Evolutionary conservation across 2,797 vertebrate genomes (phyloP).

Genomic region (Clamator glandarius): DNA sequence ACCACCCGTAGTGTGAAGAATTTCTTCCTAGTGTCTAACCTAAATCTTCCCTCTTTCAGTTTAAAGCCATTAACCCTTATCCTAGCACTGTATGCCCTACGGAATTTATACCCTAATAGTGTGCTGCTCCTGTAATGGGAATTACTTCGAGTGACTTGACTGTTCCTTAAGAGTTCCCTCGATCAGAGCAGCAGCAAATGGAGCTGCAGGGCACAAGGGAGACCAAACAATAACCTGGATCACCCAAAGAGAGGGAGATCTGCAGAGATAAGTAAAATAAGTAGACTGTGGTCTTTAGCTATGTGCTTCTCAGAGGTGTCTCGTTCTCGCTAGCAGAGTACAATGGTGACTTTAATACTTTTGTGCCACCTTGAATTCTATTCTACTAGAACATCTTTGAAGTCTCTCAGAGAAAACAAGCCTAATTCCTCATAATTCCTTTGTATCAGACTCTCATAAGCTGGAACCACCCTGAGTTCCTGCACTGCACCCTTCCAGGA

Average conservation of each 20-base stretch:
- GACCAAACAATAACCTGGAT: background rate
- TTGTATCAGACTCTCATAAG: constrained; percentile 9
- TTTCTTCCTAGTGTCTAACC: no score
- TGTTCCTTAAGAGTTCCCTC: background rate
- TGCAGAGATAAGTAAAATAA: background rate
- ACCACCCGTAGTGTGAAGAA: no score
- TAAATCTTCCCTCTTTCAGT: no score
- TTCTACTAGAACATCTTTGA: constrained; percentile 42
- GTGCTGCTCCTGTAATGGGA: background rate
- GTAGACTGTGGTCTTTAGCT: background rate
- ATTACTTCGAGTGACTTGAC: background rate
- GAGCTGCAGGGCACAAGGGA: background rate
- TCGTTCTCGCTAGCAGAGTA: background rate
- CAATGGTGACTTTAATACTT: constrained; percentile 55
- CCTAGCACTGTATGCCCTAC: no score
- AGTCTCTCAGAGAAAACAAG: constrained; percentile 57
- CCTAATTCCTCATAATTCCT: constrained; percentile 22
- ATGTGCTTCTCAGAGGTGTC: background rate
- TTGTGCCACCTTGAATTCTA: constrained; percentile 47
- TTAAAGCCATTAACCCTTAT: no score
- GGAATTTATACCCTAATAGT: background rate
- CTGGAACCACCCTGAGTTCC: background rate
- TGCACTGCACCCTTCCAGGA: background rate
- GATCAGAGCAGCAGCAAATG: background rate
- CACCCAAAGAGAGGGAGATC: background rate